phyloP scores from a whole-genome alignment of 92 coral and sea anemone species.

The Bergia puertoricense region DNA sequence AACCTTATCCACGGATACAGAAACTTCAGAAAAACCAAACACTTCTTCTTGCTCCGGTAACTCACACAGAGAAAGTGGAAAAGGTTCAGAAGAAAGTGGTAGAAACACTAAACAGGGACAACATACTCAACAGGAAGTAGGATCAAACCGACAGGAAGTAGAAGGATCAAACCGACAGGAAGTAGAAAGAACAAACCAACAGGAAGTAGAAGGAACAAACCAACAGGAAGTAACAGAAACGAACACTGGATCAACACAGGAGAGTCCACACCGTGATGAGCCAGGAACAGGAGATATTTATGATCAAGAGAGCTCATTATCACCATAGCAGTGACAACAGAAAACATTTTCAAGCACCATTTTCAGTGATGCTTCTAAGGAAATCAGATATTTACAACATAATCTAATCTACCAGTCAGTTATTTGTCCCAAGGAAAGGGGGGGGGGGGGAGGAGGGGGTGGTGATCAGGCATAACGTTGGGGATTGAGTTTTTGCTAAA shows the following conservation, averaged over 20 bases:
- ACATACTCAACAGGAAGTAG: constrained; percentile 4
- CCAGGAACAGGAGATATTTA: not conserved
- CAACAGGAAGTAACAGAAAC: not conserved
- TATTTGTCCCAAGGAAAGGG: no score
- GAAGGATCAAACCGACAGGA: not conserved
- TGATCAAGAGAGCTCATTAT: not conserved
- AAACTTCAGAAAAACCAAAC: constrained; percentile 12
- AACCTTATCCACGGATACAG: not conserved
- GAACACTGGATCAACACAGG: not conserved
- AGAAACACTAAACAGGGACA: not conserved
- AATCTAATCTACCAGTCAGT: no score
- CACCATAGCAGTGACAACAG: not conserved
- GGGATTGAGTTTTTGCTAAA: no score
- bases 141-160: not conserved
- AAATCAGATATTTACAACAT: no score
- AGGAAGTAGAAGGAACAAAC: not conserved
- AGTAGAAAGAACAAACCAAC: not conserved
- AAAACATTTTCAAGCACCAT: not conserved
- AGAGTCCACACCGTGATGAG: not conserved
- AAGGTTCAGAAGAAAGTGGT: not conserved
- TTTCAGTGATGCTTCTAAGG: not conserved
- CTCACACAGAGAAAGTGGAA: not conserved
- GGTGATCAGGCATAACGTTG: no score
- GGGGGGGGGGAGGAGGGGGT: no score
- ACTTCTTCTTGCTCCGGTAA: not conserved